Evolutionary conservation across 2,113 vertebrate genomes (phyloP), one percentile per base, ranked within the genome.

Genomic region (Corydoras sp.): DNA sequence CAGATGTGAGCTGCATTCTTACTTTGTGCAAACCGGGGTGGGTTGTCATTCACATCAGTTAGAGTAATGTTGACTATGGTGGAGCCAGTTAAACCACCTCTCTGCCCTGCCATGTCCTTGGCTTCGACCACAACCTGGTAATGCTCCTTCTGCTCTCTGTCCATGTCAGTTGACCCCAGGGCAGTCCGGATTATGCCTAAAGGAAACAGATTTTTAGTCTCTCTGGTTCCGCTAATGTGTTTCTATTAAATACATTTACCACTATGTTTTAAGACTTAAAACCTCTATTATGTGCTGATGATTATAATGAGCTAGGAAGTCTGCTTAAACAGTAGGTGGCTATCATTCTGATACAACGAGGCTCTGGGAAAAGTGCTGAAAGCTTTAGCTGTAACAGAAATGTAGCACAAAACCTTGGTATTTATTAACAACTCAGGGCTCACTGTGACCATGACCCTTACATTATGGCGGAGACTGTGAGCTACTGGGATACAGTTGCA

Each of bases 121-220:
- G 94, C 95, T 79, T 98, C 93, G 32, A 98, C 97, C 80, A 98
- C 93, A 75, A 98, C 94, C 86, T 96, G 93, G 82, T 98, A 98
- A 14, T 93, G 91, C 62, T 96, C 93, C 68, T 88, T 89, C 76
- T 93, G 92, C 88, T 98, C 96, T 50, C 96, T 86, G 81, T 98
- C 93, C 95, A 98, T 95, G 81, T 95, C 95, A 9, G 92, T 84
- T 43, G 83, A 84, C 63, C 86, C 88, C 79, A 98, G 77, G 32
- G 94, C 95, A 51, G 96, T 97, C 80, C 92, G 92, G 86, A 98
- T 98, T 79, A 97, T 90, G 51, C 96, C 96, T 98, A 80, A 29
- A 68, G 74, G 81, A 77, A 8, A 65, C n/a, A 72, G 3, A 18
- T 30, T 30, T 62, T 56, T 3, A 56, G 54, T n/a, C n/a, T 56